Evolutionary conservation across 1,140 invertebrate species (phyloP), one percentile per base, ranked within the genome.

Genomic region (Bombus cullumanus): DNA sequence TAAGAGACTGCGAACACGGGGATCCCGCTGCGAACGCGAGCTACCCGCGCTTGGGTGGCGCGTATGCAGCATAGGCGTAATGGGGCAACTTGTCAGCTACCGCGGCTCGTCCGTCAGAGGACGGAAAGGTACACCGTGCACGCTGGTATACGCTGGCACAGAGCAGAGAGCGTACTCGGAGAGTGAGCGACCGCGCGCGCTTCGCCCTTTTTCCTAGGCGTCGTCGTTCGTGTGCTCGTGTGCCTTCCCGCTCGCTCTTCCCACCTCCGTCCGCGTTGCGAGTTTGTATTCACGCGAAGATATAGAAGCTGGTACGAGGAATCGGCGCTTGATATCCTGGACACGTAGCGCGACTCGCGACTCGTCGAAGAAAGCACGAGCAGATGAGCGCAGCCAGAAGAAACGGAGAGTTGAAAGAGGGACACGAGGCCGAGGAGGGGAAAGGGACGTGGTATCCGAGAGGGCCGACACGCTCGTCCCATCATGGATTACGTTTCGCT

Each of bases 21-120:
- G 90, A 89, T 92, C 91, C 84, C 87, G 91, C 90, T 91, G 91
- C 86, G 91, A 92, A 89, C 86, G 88, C 90, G 91, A 92, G 90
- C 89, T 91, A 89, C 88, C 85, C 86, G 86, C 91, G 86, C 86
- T 79, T 92, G 92, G 92, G 92, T 93, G 92, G 92, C 88, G 87
- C 87, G 92, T 89, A 93, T 87, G 85, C 82, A 74, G 92, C 87
- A 92, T 88, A 89, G 88, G 88, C 91, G 91, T 93, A 93, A 93
- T 93, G 90, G 92, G 92, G 92, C 92, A 93, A 93, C 92, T 93
- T 93, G 92, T 93, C 92, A 92, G 92, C 92, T 93, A 93, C 92
- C 88, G 92, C 90, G 88, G 89, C 90, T 93, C 91, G 90, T 93
- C 89, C 90, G 89, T 93, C 92, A 93, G 90, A 84, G 68, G 80